These are phyloP conservation scores for Arothron firmamentum DNA, from an alignment of 2,113 vertebrate genomes.

Conservation along the genomic window DNA sequence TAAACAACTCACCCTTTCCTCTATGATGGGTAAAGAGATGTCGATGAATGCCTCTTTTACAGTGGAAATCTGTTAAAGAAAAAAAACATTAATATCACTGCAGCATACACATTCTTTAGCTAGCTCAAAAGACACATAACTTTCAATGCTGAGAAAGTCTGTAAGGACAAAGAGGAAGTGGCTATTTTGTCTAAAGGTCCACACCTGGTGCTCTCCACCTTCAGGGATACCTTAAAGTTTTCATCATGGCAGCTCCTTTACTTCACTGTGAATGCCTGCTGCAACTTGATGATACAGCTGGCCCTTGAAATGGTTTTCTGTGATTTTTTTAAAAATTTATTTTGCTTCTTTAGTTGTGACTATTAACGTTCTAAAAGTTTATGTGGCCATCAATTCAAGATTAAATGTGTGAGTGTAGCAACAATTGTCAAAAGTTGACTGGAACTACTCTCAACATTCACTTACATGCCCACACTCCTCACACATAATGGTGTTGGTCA, in stretches of 20 bases:
- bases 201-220: constrained; percentile 36
- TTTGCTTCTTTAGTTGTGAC: not conserved
- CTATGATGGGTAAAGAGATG: constrained; percentile 96
- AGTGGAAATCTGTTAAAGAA: constrained; percentile 85
- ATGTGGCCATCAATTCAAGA: not conserved
- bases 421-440: too few relatives aligned
- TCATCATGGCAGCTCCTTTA: constrained; percentile 12
- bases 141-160: not conserved
- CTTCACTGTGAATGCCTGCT: constrained; percentile 24
- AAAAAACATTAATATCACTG: constrained; percentile 3
- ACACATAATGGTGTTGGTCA: constrained; percentile 99
- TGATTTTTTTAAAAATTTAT: not conserved
- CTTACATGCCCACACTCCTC: constrained; percentile 98
- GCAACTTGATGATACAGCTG: constrained; percentile 42
- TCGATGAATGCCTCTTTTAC: constrained; percentile 97
- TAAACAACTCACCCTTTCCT: constrained; percentile 90
- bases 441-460: constrained; percentile 36
- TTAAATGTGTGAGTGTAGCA: too few relatives aligned
- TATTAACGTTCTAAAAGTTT: not conserved
- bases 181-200: constrained; percentile 17
- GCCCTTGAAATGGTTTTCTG: constrained; percentile 40
- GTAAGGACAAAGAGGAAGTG: not conserved
- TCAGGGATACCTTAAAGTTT: constrained; percentile 43
- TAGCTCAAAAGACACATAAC: not conserved
- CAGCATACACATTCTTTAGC: not conserved